A percentile compares a stretch with the other conserved stretches of the same genome.
Evolutionary conservation across 53 echinoderm and acorn worm species (phyloP).

Genomic region (Paracentrotus lividus): DNA sequence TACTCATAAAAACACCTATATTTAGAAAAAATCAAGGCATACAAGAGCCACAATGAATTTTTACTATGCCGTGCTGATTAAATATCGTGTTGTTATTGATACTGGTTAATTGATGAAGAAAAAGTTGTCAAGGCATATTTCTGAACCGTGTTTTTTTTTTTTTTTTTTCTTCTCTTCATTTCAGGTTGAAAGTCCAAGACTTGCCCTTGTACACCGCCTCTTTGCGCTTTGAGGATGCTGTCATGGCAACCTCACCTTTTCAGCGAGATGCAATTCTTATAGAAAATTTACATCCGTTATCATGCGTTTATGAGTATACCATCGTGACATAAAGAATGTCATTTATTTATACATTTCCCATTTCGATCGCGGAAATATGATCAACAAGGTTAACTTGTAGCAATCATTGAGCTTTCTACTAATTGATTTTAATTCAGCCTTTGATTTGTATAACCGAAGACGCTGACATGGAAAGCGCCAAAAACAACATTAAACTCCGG

Average conservation of each 20-base stretch:
- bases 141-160: background rate
- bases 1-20: too few species aligned
- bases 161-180: background rate
- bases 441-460: background rate
- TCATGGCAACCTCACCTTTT: background rate
- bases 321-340: background rate
- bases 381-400: too few species aligned
- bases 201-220: too few species aligned
- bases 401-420: too few species aligned
- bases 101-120: too few species aligned
- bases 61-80: too few species aligned
- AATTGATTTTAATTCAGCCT: background rate
- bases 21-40: too few species aligned
- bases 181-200: background rate
- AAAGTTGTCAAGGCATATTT: too few species aligned
- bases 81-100: too few species aligned
- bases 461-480: background rate
- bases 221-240: background rate
- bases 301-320: too few species aligned
- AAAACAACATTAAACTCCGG: background rate
- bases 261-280: background rate
- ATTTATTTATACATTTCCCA: background rate
- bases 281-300: background rate
- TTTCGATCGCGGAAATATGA: background rate
- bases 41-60: too few species aligned